phyloP scores from a whole-genome alignment of 1,140 invertebrate genomes.

The Aphidius ervi region DNA sequence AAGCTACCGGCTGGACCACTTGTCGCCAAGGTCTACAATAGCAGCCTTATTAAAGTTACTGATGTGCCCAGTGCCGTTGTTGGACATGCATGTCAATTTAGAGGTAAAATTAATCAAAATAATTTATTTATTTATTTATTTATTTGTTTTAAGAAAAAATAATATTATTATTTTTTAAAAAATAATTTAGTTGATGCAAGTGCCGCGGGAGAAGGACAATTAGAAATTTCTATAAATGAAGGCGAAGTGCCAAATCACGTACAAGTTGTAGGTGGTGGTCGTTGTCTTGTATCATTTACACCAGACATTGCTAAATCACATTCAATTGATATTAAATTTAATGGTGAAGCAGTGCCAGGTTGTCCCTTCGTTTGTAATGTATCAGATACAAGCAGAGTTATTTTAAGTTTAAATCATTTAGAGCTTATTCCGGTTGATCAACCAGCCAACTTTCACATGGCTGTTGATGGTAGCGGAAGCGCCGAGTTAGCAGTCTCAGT shows the following conservation, averaged over 20 bases:
- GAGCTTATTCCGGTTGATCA: conserved; percentile 87
- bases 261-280: conserved; percentile 87
- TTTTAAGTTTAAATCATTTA: conserved; percentile 71
- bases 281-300: conserved; percentile 92
- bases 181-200: conserved; percentile 82
- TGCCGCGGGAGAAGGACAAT: conserved; percentile 92
- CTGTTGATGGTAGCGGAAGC: conserved; percentile 78
- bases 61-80: conserved; percentile 89
- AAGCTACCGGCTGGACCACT: conserved; percentile 81
- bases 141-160: not conserved
- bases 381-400: conserved; percentile 74
- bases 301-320: conserved; percentile 89
- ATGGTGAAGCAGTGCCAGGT: conserved; percentile 88
- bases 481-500: conserved; percentile 87
- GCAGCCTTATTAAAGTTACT: conserved; percentile 84
- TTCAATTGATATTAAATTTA: conserved; percentile 97
- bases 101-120: conserved; percentile 58
- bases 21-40: conserved; percentile 89
- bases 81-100: conserved; percentile 88
- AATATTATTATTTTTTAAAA: not conserved
- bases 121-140: not conserved
- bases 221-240: conserved; percentile 97
- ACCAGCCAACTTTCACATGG: conserved; percentile 83
- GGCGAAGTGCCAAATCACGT: conserved; percentile 97
- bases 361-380: conserved; percentile 86